phyloP scores from a whole-genome alignment of 2,888 invertebrate species.

The Nomada ruficornis region DNA sequence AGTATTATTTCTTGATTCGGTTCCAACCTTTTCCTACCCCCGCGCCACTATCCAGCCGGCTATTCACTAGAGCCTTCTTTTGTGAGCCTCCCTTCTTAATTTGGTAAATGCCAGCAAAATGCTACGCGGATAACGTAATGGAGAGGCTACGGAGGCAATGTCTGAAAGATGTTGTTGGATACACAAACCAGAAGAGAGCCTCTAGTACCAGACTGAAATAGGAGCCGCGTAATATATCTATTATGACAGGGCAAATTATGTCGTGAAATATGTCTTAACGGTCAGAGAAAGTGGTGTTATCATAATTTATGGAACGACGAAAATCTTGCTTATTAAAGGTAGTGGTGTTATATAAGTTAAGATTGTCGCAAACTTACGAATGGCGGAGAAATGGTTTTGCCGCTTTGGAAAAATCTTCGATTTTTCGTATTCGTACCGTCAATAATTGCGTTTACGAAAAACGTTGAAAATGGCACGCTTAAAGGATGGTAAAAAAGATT shows the following conservation, averaged over 20 bases:
- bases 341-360: neutral
- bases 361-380: too few species aligned
- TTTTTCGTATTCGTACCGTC: too few species aligned
- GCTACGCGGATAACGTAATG: conserved; percentile 69
- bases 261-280: conserved; percentile 19
- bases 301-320: neutral
- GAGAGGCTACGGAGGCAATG: conserved; percentile 51
- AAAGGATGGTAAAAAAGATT: too few species aligned
- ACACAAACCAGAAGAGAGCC: conserved; percentile 68
- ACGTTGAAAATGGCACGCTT: too few species aligned
- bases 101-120: conserved; percentile 82
- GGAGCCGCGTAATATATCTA: conserved; percentile 48
- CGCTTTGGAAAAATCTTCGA: too few species aligned
- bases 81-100: conserved; percentile 77
- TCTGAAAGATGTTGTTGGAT: conserved; percentile 58
- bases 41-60: conserved; percentile 41
- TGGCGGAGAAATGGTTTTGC: too few species aligned
- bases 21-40: conserved; percentile 62
- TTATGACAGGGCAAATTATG: conserved; percentile 42
- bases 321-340: neutral
- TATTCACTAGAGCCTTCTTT: conserved; percentile 67
- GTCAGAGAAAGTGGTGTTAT: neutral
- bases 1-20: conserved; percentile 80
- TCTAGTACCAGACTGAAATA: conserved; percentile 84
- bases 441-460: too few species aligned